Evolutionary conservation across 2,113 vertebrate species (phyloP).

Genomic region (Crotalus helleri): DNA sequence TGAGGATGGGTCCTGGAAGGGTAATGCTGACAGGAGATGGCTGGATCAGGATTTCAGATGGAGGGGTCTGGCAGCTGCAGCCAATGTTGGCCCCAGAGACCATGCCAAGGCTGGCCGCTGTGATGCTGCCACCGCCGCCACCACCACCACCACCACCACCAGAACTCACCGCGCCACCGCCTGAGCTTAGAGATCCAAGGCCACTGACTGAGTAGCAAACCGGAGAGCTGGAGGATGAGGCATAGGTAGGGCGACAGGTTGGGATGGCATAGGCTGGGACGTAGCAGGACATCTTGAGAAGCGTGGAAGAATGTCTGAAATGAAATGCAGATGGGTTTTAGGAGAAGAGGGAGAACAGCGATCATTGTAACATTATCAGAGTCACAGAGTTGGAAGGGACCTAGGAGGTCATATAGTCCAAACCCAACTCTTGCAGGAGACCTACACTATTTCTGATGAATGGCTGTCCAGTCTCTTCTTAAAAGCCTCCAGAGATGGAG

Average conservation of each 20-base stretch:
- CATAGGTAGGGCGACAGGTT: background rate
- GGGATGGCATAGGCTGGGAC: background rate
- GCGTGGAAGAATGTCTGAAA: background rate
- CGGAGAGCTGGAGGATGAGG: background rate
- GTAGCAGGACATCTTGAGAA: background rate
- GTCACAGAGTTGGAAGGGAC: background rate
- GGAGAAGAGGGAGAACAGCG: background rate
- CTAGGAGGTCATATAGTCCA: too few species aligned
- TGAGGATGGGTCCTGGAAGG: background rate
- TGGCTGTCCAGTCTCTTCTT: too few species aligned
- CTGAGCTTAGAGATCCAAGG: background rate
- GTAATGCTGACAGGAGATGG: rapidly evolving
- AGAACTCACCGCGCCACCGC: background rate
- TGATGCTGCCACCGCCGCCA: rapidly evolving
- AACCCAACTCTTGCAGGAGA: too few species aligned
- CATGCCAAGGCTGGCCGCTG: background rate
- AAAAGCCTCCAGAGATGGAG: too few species aligned
- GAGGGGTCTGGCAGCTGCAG: rapidly evolving
- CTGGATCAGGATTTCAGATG: background rate
- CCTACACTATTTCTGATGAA: too few species aligned
- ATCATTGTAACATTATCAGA: background rate
- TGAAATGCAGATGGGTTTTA: background rate
- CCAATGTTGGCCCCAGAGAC: background rate
- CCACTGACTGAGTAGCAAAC: background rate
- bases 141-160: background rate